A percentile compares a stretch with the other conserved stretches of the same genome.
Conservation (phyloP, 2,797 vertebrate species). For the Melanotaenia nigrans region DNA sequence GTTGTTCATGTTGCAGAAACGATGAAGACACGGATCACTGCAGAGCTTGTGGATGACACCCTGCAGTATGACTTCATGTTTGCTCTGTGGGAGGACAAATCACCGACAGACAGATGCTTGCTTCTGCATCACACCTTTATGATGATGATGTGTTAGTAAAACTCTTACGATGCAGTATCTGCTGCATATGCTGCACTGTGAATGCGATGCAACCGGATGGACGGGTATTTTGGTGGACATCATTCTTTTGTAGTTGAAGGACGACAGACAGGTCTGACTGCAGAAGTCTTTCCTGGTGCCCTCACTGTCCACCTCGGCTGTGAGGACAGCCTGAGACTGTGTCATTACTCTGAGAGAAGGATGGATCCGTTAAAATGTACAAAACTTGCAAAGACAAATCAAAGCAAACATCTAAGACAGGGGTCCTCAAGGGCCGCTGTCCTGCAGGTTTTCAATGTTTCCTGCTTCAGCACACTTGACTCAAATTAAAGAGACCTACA, state of each 20-base stretch:
- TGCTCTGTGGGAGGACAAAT: conserved; percentile 79
- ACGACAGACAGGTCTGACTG: conserved; percentile 88
- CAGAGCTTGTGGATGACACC: conserved; percentile 89
- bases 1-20: conserved; percentile 89
- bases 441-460: too few relatives aligned
- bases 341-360: conserved; percentile 81
- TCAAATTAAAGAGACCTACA: too few relatives aligned
- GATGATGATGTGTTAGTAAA: not conserved
- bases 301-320: conserved; percentile 84
- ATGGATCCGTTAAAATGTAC: not conserved
- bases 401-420: not conserved
- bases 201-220: conserved; percentile 48
- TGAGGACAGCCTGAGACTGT: conserved; percentile 86
- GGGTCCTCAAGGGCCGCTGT: too few relatives aligned
- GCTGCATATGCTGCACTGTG: conserved; percentile 89
- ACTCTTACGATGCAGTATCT: conserved; percentile 87
- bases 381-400: too few relatives aligned
- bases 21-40: conserved; percentile 89
- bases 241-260: conserved; percentile 85
- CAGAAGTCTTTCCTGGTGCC: conserved; percentile 90
- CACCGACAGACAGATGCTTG: not conserved
- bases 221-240: conserved; percentile 41
- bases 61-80: conserved; percentile 89
- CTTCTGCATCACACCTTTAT: not conserved
- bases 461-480: too few relatives aligned